Evolutionary conservation across 2,113 vertebrate genomes (phyloP), one percentile per base, ranked within the genome.

Genomic region (Protobothrops mucrosquamatus): DNA sequence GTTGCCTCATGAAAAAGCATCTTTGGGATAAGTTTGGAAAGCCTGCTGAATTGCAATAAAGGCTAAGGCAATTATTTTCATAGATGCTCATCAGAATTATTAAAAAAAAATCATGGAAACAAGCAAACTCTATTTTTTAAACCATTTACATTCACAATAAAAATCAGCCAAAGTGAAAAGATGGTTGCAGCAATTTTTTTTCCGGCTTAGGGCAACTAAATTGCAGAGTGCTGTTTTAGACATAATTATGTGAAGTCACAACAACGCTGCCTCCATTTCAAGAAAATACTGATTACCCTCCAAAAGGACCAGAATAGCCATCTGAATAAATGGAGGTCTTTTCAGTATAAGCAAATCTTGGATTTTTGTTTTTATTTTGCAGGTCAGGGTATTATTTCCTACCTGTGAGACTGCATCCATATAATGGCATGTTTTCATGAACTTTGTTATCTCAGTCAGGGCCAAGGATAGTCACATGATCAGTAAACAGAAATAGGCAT

Each of bases 261-360:
- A 89, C 26, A 89, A 61, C 15, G n/a, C 20, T 20, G 18, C 74
- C 48, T 88, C 1, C 74, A 14, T 57, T 54, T 51, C 46, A 56
- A 48, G 92, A 92, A 92, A 92, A 87, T 88, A 93, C 89, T 89
- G 24, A 88, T 93, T 95, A 91, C 54, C 26, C 74, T 48, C 59
- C 91, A 91, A 2, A 74, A 64, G 74, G 23, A 61, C 87, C 56
- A 0, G 0, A 69, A 56, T 23, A 89, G 34, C 11, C 0, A 93
- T 94, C 93, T 54, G 48, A 90, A 87, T 81, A 52, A 81, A 91
- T 91, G 55, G 43, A 64, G 8, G 54, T 48, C 92, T 55, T 86
- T 39, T 26, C 51, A 61, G 54, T 46, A 34, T 88, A 88, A 39
- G 3, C 48, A 59, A 91, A 92, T 88, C 23, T 51, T 94, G 23